phyloP scores from a whole-genome alignment of 2,113 vertebrate species.

The Carettochelys insculpta region DNA sequence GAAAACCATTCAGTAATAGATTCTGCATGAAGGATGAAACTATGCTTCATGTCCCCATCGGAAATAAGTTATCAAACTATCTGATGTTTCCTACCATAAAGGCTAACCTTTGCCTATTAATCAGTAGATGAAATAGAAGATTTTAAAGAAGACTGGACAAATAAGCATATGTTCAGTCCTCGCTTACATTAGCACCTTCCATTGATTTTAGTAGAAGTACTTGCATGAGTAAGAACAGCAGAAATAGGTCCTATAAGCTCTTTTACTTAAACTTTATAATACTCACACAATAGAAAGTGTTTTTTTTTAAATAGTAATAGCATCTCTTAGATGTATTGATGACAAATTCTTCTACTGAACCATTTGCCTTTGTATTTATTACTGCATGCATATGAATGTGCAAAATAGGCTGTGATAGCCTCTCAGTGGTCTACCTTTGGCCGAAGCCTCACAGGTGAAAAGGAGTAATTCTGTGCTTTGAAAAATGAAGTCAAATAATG shows the following conservation, averaged over 20 bases:
- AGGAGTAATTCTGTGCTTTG: neutral
- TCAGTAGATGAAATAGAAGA: neutral
- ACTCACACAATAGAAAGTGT: neutral
- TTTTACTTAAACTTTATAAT: neutral
- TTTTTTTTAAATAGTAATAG: neutral
- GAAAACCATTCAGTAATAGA: neutral
- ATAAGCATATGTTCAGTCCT: neutral
- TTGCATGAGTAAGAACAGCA: neutral
- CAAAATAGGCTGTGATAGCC: neutral
- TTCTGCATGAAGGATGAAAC: neutral
- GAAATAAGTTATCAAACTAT: neutral
- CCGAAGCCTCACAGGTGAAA: neutral
- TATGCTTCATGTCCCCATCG: neutral
- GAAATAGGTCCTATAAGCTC: neutral
- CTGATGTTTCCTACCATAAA: neutral
- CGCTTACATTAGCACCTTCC: neutral
- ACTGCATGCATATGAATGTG: neutral
- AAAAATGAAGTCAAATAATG: slow-evolving; percentile 37
- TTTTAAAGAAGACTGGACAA: neutral
- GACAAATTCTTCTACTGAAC: neutral
- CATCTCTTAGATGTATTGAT: neutral
- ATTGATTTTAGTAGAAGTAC: neutral
- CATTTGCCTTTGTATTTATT: neutral
- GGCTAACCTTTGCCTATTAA: fast-evolving
- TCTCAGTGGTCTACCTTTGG: neutral